These are phyloP conservation scores for Synchiropus splendidus DNA, from an alignment of 2,113 vertebrate genomes.

Conservation along the genomic window DNA sequence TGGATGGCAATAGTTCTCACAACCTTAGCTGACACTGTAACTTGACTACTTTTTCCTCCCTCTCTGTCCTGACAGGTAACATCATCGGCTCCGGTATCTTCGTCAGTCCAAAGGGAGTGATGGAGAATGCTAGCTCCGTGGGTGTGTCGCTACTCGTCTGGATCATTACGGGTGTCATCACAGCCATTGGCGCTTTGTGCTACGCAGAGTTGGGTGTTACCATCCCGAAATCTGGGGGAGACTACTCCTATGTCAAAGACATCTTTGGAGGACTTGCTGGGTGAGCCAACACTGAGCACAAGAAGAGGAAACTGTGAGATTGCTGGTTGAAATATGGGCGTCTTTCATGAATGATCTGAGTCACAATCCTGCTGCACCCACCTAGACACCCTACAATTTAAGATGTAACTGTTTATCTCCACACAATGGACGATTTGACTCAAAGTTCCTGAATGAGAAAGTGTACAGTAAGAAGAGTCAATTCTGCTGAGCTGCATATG, in stretches of 20 bases:
- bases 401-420: no score
- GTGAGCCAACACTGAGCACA: constrained; percentile 51
- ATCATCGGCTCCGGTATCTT: constrained; percentile 92
- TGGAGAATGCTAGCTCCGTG: constrained; percentile 85
- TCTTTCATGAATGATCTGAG: no score
- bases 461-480: no score
- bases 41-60: no score
- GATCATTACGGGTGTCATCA: constrained; percentile 85
- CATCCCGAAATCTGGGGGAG: constrained; percentile 87
- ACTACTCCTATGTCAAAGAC: constrained; percentile 90
- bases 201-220: constrained; percentile 89
- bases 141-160: constrained; percentile 81
- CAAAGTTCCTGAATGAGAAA: no score
- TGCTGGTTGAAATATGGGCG: no score
- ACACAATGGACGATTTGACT: no score
- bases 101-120: constrained; percentile 84
- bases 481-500: no score
- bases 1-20: background rate
- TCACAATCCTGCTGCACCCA: no score
- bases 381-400: no score
- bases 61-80: constrained; percentile 66
- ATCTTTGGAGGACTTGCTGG: constrained; percentile 87
- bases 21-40: background rate
- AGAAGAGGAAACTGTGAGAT: no score
- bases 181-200: constrained; percentile 82